Percentiles rank a stretch among this genome's conserved stretches.
Evolutionary conservation across 2,888 invertebrate species (phyloP).

Genomic region (Synanthedon andrenaeformis): DNA sequence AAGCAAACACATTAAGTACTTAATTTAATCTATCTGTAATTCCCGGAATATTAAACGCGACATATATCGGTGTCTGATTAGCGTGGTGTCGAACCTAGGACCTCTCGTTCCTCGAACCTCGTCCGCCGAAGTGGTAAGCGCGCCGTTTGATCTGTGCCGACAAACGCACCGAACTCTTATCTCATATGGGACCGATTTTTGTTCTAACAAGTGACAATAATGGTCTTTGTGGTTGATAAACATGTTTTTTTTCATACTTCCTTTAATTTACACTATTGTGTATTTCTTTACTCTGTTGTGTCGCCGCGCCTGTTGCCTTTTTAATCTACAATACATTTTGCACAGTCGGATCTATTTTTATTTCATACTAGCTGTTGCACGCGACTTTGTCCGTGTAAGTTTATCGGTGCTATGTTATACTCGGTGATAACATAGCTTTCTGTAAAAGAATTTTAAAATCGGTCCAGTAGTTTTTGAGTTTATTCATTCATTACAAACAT

Average conservation of each 20-base stretch:
- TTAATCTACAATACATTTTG: too few relatives aligned
- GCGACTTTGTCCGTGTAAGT: too few relatives aligned
- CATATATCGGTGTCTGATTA: constrained; percentile 51
- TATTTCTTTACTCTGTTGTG: not conserved
- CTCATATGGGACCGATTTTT: constrained; percentile 55
- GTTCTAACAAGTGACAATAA: constrained; percentile 60
- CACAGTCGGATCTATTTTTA: too few relatives aligned
- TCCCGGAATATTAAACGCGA: constrained; percentile 33
- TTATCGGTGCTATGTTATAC: too few relatives aligned
- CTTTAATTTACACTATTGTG: constrained; percentile 6
- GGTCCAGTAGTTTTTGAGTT: too few relatives aligned
- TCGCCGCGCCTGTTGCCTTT: too few relatives aligned
- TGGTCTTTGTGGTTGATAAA: constrained; percentile 57
- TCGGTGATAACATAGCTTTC: too few relatives aligned
- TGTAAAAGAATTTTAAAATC: too few relatives aligned
- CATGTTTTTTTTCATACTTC: constrained; percentile 30
- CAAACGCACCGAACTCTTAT: constrained; percentile 61
- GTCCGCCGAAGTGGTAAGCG: constrained; percentile 34
- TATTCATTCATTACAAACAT: too few relatives aligned
- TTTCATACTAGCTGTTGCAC: too few relatives aligned
- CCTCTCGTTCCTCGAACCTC: constrained; percentile 52
- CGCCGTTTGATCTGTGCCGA: constrained; percentile 48
- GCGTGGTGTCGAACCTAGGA: constrained; percentile 40
- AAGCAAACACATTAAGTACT: too few relatives aligned
- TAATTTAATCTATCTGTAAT: constrained; percentile 6